These are phyloP conservation scores for Drosophila nigritarsus DNA, from an alignment of 2,888 invertebrate species.

Conservation along the genomic window DNA sequence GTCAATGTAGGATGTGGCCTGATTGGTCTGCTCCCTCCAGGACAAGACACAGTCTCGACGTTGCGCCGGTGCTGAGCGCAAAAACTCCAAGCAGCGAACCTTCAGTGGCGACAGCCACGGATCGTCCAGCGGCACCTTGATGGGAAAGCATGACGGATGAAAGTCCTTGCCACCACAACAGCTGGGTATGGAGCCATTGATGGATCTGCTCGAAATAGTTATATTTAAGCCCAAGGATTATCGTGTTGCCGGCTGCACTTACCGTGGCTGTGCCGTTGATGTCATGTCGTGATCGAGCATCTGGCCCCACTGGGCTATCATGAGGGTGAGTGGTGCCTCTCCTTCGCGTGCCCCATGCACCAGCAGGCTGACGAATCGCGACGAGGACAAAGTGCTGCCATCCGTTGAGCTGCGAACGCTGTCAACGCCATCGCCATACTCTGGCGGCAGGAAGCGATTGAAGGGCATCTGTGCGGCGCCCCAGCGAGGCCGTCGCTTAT, in stretches of 20 bases:
- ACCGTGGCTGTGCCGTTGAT: constrained; percentile 90
- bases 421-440: constrained; percentile 91
- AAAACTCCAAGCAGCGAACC: constrained; percentile 92
- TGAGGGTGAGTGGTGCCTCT: constrained; percentile 90
- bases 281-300: constrained; percentile 95
- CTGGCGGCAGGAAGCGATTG: constrained; percentile 91
- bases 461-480: constrained; percentile 94
- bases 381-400: constrained; percentile 89
- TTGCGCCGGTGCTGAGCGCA: constrained; percentile 92
- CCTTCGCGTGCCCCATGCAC: constrained; percentile 89
- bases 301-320: constrained; percentile 97
- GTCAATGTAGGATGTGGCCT: constrained; percentile 92
- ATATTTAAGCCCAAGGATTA: not conserved
- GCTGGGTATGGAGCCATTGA: constrained; percentile 91
- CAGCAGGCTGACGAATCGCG: constrained; percentile 90
- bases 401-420: constrained; percentile 86
- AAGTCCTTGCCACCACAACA: constrained; percentile 88
- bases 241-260: constrained; percentile 9
- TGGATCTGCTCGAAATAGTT: constrained; percentile 84
- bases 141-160: constrained; percentile 95
- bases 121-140: constrained; percentile 90
- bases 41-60: constrained; percentile 92
- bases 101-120: constrained; percentile 90
- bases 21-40: constrained; percentile 94
- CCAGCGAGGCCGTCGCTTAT: constrained; percentile 90